Percentiles rank a stretch among this genome's conserved stretches.
Evolutionary conservation across 2,888 invertebrate species (phyloP).

Genomic region (Xestia rhomboidea): DNA sequence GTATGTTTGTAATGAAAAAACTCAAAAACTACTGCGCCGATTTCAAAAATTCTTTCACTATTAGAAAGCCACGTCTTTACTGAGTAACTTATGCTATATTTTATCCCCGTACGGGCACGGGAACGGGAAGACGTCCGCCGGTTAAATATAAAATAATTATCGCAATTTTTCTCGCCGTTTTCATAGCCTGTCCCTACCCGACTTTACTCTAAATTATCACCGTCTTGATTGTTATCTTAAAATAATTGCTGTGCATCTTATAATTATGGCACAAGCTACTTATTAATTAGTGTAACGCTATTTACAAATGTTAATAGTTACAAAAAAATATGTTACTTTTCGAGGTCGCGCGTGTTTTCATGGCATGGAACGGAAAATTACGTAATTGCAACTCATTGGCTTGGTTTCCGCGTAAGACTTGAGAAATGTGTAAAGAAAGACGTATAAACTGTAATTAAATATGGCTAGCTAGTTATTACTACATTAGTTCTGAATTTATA

Average conservation of each 20-base stretch:
- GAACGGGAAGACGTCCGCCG: too few species aligned
- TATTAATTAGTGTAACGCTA: slow-evolving; percentile 58
- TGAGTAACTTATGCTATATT: too few species aligned
- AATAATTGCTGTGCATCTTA: slow-evolving; percentile 58
- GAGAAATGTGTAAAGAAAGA: slow-evolving; percentile 50
- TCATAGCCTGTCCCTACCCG: slow-evolving; percentile 27
- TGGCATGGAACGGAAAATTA: slow-evolving; percentile 57
- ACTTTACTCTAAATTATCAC: slow-evolving; percentile 56
- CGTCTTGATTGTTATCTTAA: slow-evolving; percentile 53
- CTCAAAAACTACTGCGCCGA: too few species aligned
- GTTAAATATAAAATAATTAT: too few species aligned
- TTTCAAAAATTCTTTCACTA: too few species aligned
- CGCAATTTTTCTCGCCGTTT: slow-evolving; percentile 12
- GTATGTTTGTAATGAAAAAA: too few species aligned
- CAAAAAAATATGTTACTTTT: slow-evolving; percentile 41
- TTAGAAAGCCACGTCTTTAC: too few species aligned
- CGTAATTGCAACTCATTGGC: slow-evolving; percentile 51
- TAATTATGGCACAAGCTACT: slow-evolving; percentile 54
- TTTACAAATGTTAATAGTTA: slow-evolving; percentile 55
- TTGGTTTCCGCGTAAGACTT: slow-evolving; percentile 55
- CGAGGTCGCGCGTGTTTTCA: slow-evolving; percentile 58
- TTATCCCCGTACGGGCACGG: too few species aligned
- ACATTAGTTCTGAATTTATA: slow-evolving; percentile 1
- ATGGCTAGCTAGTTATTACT: slow-evolving; percentile 4
- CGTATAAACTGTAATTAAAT: slow-evolving; percentile 37